A percentile compares a stretch with the other conserved stretches of the same genome.
phyloP scores from a whole-genome alignment of 2,797 vertebrate species.

The Notolepis coatsorum region DNA sequence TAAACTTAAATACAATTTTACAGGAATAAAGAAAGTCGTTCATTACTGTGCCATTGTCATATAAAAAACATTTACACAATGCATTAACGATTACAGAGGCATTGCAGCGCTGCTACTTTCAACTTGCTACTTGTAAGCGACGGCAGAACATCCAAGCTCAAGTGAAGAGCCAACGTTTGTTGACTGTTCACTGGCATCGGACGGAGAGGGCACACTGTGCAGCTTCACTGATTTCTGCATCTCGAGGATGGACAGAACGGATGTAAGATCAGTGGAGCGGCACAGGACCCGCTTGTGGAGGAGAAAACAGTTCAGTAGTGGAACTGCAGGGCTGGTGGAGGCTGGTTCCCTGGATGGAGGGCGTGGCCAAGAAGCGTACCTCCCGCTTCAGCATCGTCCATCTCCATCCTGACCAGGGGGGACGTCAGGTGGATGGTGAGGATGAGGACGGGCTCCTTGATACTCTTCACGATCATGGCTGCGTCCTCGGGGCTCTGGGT shows the following conservation, averaged over 20 bases:
- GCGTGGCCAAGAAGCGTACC: conserved; percentile 78
- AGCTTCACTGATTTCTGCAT: conserved; percentile 50
- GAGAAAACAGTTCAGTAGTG: conserved; percentile 44
- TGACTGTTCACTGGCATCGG: conserved; percentile 57
- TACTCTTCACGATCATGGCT: conserved; percentile 87
- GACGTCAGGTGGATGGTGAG: conserved; percentile 94
- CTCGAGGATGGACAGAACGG: not conserved
- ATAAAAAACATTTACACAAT: conserved; percentile 59
- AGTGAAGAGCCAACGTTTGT: conserved; percentile 66
- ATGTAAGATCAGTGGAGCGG: conserved; percentile 49
- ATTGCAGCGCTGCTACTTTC: conserved; percentile 31
- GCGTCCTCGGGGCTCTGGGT: conserved; percentile 85
- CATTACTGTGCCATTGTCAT: conserved; percentile 38
- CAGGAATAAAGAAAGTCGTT: conserved; percentile 50
- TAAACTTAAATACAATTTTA: conserved; percentile 55
- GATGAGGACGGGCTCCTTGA: conserved; percentile 83
- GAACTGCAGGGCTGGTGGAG: conserved; percentile 11
- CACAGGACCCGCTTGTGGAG: conserved; percentile 40
- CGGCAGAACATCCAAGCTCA: conserved; percentile 42
- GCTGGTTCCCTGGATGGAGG: conserved; percentile 19
- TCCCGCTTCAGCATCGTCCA: conserved; percentile 81
- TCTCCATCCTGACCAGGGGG: conserved; percentile 86
- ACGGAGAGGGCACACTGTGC: conserved; percentile 53
- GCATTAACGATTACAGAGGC: conserved; percentile 41
- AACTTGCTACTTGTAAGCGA: conserved; percentile 39